Conservation (phyloP, 2,113 vertebrate species). For the Cathartes aura region DNA sequence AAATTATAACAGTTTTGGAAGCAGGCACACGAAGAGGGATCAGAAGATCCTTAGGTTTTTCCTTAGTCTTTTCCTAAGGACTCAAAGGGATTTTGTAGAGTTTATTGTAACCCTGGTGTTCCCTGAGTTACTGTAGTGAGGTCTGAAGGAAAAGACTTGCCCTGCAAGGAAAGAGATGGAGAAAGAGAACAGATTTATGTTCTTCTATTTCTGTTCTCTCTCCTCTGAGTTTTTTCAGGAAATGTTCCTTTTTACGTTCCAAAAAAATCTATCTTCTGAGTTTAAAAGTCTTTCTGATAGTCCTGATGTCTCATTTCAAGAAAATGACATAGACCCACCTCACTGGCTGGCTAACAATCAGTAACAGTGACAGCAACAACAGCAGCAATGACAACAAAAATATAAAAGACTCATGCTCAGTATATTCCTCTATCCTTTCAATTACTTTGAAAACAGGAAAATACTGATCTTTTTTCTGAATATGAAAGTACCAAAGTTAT, state of each 20-base stretch:
- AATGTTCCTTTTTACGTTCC: background rate
- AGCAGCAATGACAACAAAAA: background rate
- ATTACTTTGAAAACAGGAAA: constrained; percentile 4
- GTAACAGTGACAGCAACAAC: background rate
- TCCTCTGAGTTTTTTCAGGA: background rate
- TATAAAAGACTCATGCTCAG: background rate
- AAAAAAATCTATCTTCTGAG: background rate
- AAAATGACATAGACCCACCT: background rate
- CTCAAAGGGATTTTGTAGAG: background rate
- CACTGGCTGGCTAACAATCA: background rate
- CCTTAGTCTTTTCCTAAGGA: background rate
- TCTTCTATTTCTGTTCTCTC: background rate
- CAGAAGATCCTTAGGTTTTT: background rate
- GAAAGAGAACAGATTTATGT: background rate
- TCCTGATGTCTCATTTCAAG: background rate
- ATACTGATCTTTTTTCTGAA: background rate
- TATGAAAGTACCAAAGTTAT: background rate
- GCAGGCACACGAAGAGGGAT: background rate
- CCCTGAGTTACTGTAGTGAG: background rate
- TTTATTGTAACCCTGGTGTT: background rate
- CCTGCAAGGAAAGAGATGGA: background rate
- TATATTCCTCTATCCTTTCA: background rate
- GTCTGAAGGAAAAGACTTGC: background rate
- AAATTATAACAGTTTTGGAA: background rate
- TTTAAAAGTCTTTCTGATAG: background rate